Evolutionary conservation across 2,113 vertebrate species (phyloP).

Genomic region (Leiothrix lutea): DNA sequence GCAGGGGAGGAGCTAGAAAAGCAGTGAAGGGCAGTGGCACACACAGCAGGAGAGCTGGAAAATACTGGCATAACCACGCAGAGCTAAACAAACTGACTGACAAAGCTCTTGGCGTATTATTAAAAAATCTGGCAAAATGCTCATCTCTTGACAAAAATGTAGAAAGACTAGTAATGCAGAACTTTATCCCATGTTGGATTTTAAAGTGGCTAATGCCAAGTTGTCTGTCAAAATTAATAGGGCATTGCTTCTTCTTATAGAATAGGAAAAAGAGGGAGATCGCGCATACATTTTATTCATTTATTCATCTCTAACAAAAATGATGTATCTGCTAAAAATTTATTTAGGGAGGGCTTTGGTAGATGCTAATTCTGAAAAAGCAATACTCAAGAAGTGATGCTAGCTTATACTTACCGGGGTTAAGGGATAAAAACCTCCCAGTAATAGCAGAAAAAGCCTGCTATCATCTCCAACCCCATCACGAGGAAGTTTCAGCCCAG

Average conservation of each 20-base stretch:
- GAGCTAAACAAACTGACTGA: conserved; percentile 73
- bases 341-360: conserved; percentile 59
- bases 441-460: not conserved
- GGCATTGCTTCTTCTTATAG: conserved; percentile 72
- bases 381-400: not conserved
- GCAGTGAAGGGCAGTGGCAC: conserved; percentile 70
- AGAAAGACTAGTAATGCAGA: conserved; percentile 74
- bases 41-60: conserved; percentile 72
- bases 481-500: not conserved
- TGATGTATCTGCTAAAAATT: conserved; percentile 76
- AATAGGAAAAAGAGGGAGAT: conserved; percentile 33
- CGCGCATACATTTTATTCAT: conserved; percentile 69
- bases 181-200: conserved; percentile 76
- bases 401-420: not conserved
- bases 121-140: conserved; percentile 75
- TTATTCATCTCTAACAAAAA: conserved; percentile 74
- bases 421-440: conserved; percentile 6
- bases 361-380: conserved; percentile 51
- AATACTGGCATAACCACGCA: conserved; percentile 66
- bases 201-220: conserved; percentile 75
- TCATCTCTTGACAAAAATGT: conserved; percentile 75
- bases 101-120: conserved; percentile 72
- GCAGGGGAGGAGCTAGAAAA: conserved; percentile 89
- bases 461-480: not conserved
- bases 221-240: conserved; percentile 84